These are phyloP conservation scores for Isaurus tuberculatus DNA, from an alignment of 92 coral and sea anemone genomes.

Conservation along the genomic window DNA sequence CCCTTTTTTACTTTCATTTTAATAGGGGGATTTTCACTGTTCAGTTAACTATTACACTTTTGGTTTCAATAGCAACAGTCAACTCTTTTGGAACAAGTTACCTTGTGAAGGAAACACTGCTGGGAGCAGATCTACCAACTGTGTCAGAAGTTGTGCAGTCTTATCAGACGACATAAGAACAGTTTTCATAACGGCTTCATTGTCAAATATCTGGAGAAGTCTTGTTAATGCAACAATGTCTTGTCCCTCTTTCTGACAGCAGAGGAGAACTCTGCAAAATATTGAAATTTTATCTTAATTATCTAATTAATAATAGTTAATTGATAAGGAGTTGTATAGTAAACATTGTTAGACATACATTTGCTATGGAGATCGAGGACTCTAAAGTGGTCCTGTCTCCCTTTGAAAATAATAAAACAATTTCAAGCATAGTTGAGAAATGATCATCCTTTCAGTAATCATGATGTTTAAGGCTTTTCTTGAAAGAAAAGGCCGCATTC, in stretches of 20 bases:
- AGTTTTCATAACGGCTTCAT: slow-evolving; percentile 61
- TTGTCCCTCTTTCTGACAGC: slow-evolving; percentile 29
- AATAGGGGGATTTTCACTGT: no score
- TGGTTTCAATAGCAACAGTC: not conserved
- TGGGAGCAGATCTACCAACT: slow-evolving; percentile 65
- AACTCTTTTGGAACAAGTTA: slow-evolving; percentile 14
- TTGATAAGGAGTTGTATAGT: no score
- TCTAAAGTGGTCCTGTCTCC: no score
- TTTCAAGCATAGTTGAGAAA: no score
- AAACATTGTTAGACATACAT: no score
- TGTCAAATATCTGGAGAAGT: slow-evolving; percentile 75
- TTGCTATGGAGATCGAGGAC: no score
- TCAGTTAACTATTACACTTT: no score
- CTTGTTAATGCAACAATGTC: slow-evolving; percentile 66
- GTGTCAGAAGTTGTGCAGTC: slow-evolving; percentile 48
- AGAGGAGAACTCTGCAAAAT: slow-evolving; percentile 20
- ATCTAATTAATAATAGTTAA: not conserved
- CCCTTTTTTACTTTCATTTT: no score
- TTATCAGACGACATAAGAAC: slow-evolving; percentile 60
- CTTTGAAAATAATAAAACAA: no score
- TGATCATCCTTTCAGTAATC: no score
- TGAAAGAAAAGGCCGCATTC: no score
- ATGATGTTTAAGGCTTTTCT: no score
- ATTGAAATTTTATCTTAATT: not conserved
- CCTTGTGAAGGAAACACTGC: slow-evolving; percentile 65